phyloP scores from a whole-genome alignment of 2,113 vertebrate species.

The Ictalurus punctatus region DNA sequence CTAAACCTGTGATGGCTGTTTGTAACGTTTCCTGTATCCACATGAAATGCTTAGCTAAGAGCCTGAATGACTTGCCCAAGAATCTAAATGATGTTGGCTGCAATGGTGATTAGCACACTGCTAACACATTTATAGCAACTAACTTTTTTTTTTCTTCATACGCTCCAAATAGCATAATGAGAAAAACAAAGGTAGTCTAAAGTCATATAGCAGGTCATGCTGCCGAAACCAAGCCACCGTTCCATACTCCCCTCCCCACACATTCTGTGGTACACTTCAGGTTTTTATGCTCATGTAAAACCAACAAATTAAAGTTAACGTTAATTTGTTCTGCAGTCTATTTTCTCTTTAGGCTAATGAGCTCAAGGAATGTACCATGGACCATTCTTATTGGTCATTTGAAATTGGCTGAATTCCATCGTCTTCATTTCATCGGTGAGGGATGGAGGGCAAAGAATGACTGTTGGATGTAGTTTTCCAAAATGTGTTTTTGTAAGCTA shows the following conservation, averaged over 20 bases:
- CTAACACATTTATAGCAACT: constrained; percentile 58
- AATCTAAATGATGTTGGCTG: constrained; percentile 54
- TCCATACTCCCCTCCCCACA: constrained; percentile 45
- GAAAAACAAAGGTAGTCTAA: constrained; percentile 65
- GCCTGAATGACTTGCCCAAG: constrained; percentile 53
- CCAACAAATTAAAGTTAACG: constrained; percentile 58
- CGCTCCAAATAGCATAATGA: constrained; percentile 61
- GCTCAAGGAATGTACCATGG: constrained; percentile 38
- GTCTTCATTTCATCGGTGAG: constrained; percentile 45
- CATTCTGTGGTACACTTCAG: constrained; percentile 50
- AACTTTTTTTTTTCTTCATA: constrained; percentile 63
- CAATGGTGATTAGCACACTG: constrained; percentile 63
- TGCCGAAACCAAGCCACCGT: constrained; percentile 59
- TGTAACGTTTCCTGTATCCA: constrained; percentile 15
- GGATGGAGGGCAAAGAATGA: constrained; percentile 31
- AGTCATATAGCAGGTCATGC: constrained; percentile 36
- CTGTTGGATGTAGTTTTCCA: constrained; percentile 42
- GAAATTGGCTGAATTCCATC: constrained; percentile 37
- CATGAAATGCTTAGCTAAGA: constrained; percentile 19
- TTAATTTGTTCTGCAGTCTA: constrained; percentile 57
- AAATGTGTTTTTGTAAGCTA: constrained; percentile 62
- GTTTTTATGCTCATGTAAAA: constrained; percentile 57
- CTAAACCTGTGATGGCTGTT: neutral
- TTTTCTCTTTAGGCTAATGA: constrained; percentile 60
- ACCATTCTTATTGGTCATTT: constrained; percentile 11